A percentile compares a stretch with the other conserved stretches of the same genome.
Evolutionary conservation across 2,113 vertebrate genomes (phyloP).

Genomic region (Trochalopteron elliotii): DNA sequence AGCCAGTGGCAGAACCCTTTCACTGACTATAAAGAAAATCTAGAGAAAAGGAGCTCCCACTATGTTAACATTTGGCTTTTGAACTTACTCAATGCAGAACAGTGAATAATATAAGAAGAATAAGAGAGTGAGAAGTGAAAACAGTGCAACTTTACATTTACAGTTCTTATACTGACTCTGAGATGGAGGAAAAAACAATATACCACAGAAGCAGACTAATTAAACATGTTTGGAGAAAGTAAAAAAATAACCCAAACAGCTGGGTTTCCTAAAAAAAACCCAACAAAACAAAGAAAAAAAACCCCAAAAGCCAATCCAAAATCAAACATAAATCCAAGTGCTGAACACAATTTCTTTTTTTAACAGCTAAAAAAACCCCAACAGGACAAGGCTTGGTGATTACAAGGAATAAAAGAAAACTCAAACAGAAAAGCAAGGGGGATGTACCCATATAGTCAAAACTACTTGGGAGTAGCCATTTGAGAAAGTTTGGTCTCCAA

Average conservation of each 20-base stretch:
- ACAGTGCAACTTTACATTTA: neutral
- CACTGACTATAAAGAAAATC: neutral
- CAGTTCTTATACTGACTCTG: neutral
- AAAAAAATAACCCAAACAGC: neutral
- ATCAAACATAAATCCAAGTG: neutral
- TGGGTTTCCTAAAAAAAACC: neutral
- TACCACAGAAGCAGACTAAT: neutral
- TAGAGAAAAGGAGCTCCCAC: neutral
- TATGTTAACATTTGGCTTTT: neutral
- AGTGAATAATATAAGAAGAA: neutral
- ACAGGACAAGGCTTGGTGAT: neutral
- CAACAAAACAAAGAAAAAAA: neutral
- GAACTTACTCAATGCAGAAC: neutral
- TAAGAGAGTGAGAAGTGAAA: neutral
- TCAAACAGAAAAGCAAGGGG: neutral
- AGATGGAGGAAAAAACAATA: neutral
- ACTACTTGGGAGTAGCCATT: neutral
- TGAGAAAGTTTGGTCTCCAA: neutral
- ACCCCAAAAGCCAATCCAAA: neutral
- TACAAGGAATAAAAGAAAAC: neutral
- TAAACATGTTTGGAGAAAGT: neutral
- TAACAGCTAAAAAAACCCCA: neutral
- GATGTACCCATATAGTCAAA: neutral
- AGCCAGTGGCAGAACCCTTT: neutral
- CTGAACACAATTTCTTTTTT: neutral